Base-by-base conservation (phyloP, 2,888 invertebrate species). In the Artemia sp. region DNA sequence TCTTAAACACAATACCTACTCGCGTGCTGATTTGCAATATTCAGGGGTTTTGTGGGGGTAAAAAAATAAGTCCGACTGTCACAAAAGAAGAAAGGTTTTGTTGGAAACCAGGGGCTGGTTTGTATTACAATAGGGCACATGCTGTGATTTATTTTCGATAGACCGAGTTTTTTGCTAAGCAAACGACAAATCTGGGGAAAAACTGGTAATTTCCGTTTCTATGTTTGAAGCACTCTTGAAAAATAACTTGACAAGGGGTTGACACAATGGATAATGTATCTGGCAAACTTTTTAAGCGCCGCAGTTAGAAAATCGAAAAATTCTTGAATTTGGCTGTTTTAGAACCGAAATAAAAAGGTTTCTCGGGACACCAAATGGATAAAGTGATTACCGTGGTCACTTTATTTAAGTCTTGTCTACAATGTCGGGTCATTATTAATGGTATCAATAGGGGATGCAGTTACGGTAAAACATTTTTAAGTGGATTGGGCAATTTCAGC, bases 11-110 rank as follows among this genome's bases (percentile, higher is more conserved):
- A 58, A 19, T 58, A 24, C 24, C 24, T 24, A 24, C 64, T 58
- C 64, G 64, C 64, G 64, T 58, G 64, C 64, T 58, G 64, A 58
- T 58, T 58, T 58, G 64, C 64, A 58, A 58, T 58, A 58, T 58
- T 58, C 64, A 58, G 64, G 9, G 64, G 64, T 58, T 58, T 58
- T 19, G 64, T 58, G 14, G 38, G 38, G 38, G 64, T 58, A 24
- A 58, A 58, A 58, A 58, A 58, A 58, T 58, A n/a, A 58, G 64
- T 58, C 64, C 64, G 24, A 58, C 64, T 58, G 64, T 58, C 64
- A 58, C 64, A 58, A 58, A 58, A 24, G 64, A 24, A 58, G 64
- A 58, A 58, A 58, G 14, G 14, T 24, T 19, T 58, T 58, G 64
- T 58, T 24, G 64, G 64, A 58, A 58, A 58, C 64, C 64, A 58